Evolutionary conservation across 1,140 invertebrate genomes (phyloP), one percentile per base, ranked within the genome.

Genomic region (Aphidius gifuensis): DNA sequence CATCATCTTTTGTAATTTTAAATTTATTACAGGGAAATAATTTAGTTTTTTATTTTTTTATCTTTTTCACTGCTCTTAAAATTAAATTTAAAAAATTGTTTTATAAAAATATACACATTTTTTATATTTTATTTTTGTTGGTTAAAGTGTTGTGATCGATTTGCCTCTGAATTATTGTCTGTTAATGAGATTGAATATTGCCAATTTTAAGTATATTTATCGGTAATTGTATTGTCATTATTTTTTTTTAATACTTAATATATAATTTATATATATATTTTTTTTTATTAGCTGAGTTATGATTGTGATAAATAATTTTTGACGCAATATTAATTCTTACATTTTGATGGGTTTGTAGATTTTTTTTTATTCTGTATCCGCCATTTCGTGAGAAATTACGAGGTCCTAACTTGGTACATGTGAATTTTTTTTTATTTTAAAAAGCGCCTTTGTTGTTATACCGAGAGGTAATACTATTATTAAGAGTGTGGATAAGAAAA

Each of bases 41-140:
- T 32, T 32, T 32, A 1, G 2, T 32, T 32, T 32, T 32, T 32
- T 32, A 32, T 32, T 32, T 32, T 1, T 45, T 11, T 5, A 5
- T n/a, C 23, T 21, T 21, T 32, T 50, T 50, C 7, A 9, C 11
- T 21, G 5, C n/a, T 9, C 6, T 21, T 6, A 40, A 38, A 43
- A 44, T 53, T 53, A 11, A 55, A 16, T 42, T 42, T n/a, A 7
- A n/a, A 8, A 55, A 55, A 55, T n/a, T 21, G n/a, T n/a, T 53
- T 40, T 32, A 32, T n/a, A 55, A 5, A n/a, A 55, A 55, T 45
- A 43, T 38, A 58, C 42, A 55, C 51, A 44, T 72, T 67, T 72
- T 75, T 76, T 16, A 16, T 16, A 16, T 16, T 70, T 71, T 74
- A 74, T 76, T 77, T 77, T 68, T 64, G 70, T 77, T 78, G 76